Base-by-base conservation (phyloP, 1,140 invertebrate genomes). In the Daktulosphaira vitifoliae region DNA sequence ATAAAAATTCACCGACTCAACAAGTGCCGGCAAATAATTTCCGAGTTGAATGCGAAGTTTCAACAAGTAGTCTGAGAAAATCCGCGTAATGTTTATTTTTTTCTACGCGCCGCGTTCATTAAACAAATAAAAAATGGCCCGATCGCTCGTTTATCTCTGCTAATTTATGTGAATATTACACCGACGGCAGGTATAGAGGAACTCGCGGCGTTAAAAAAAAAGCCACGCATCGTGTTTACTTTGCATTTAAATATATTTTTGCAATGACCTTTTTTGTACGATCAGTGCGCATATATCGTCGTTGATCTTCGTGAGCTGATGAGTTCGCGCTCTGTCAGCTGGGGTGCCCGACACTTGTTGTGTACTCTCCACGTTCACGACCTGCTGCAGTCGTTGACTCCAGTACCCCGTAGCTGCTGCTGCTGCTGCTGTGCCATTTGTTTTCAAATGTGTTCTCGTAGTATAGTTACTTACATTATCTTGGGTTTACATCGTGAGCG, bases 231-330 rank as follows among this genome's bases (percentile, higher is more conserved):
- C 39, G 39, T 44, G 39, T 16, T 44, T 16, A n/a, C 11, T 44
- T 44, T n/a, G 9, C n/a, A 44, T 44, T 44, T 16, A n/a, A 44
- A 44, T 16, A 16, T 16, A 4, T 13, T 3, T 44, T 44, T 11
- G 5, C 39, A 44, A n/a, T 16, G 39, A 44, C n/a, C 39, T 16
- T 44, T 16, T 44, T 44, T 44, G 39, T 44, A n/a, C n/a, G 3
- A 15, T 3, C 33, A 5, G 33, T 13, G 13, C 13, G 6, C 6
- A 37, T 7, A 37, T 13, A 15, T 5, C 9, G n/a, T n/a, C 13
- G n/a, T 49, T 18, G 46, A 49, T 49, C 46, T 49, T 49, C 46
- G 46, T 49, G 46, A 49, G 46, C 46, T 49, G 46, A 49, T 49
- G 46, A 49, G 20, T 11, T 44, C 39, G 39, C 39, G 39, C 39